Conservation (phyloP, 2,113 vertebrate genomes). For the Megaceryle maxima region DNA sequence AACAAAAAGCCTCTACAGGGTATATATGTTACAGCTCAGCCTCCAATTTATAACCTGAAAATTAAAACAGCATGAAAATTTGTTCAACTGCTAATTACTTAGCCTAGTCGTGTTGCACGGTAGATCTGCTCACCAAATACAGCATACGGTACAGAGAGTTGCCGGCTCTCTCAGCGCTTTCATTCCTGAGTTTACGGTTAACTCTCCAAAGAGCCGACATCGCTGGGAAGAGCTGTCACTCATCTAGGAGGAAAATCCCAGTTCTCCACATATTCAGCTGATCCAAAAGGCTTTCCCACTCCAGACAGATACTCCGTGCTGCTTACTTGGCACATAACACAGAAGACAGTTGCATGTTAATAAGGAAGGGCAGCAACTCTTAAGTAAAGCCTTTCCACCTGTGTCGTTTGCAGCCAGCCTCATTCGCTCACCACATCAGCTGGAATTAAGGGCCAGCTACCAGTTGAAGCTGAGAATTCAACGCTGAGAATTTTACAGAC, state of each 20-base stretch:
- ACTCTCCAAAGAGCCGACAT: conserved; percentile 74
- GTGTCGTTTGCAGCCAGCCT: background rate
- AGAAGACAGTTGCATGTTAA: background rate
- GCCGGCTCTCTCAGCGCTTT: conserved; percentile 68
- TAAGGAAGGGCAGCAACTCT: background rate
- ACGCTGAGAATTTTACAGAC: background rate
- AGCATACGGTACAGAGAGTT: conserved; percentile 85
- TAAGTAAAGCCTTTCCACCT: background rate
- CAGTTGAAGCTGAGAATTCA: background rate
- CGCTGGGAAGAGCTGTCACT: conserved; percentile 23
- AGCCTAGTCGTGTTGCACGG: background rate
- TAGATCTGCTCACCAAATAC: conserved; percentile 83
- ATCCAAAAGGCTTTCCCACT: background rate
- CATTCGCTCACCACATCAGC: background rate
- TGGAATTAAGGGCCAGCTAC: background rate
- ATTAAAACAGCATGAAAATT: background rate
- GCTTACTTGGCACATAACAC: background rate
- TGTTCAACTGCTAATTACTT: background rate
- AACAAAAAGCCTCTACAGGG: background rate
- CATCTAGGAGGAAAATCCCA: background rate
- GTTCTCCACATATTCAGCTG: conserved; percentile 11
- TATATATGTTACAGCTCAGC: background rate
- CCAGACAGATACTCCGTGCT: background rate
- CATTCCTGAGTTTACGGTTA: conserved; percentile 55
- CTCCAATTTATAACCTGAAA: background rate